phyloP scores from a whole-genome alignment of 2,888 invertebrate genomes.

The Sabatieria punctata region DNA sequence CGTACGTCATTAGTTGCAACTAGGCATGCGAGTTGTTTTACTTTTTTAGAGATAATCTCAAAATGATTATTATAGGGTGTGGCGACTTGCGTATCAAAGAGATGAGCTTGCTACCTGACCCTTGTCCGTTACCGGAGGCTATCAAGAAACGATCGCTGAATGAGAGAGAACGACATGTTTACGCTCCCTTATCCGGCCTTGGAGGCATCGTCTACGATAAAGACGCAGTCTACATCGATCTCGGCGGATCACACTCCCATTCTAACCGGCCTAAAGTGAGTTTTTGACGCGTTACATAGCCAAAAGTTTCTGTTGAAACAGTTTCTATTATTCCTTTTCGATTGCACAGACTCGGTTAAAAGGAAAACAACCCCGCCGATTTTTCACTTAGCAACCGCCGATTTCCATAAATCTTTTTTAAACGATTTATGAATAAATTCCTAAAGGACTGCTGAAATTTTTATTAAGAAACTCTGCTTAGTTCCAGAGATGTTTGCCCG shows the following conservation, averaged over 20 bases:
- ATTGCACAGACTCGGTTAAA: slow-evolving; percentile 5
- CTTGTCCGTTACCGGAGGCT: slow-evolving; percentile 83
- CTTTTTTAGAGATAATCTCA: no score
- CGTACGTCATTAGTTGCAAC: no score
- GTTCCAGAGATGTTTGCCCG: no score
- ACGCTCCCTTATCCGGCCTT: slow-evolving; percentile 96
- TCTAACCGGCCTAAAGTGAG: background rate
- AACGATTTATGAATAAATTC: no score
- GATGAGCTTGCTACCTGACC: slow-evolving; percentile 63
- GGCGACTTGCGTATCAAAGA: slow-evolving; percentile 73
- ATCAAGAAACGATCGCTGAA: slow-evolving; percentile 61
- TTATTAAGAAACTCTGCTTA: no score
- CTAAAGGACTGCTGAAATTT: no score
- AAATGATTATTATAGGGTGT: no score
- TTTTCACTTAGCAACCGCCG: no score
- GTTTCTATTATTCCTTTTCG: background rate
- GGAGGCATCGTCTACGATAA: slow-evolving; percentile 98
- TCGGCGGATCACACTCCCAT: slow-evolving; percentile 75
- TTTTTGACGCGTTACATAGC: slow-evolving; percentile 1
- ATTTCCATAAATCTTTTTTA: no score
- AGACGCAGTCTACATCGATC: slow-evolving; percentile 94
- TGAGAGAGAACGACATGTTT: slow-evolving; percentile 69
- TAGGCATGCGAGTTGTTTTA: no score
- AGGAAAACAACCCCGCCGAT: no score
- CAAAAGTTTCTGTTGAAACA: slow-evolving; percentile 11